phyloP scores from a whole-genome alignment of 64 coral and sea anemone genomes.

The Trachythela sp. region DNA sequence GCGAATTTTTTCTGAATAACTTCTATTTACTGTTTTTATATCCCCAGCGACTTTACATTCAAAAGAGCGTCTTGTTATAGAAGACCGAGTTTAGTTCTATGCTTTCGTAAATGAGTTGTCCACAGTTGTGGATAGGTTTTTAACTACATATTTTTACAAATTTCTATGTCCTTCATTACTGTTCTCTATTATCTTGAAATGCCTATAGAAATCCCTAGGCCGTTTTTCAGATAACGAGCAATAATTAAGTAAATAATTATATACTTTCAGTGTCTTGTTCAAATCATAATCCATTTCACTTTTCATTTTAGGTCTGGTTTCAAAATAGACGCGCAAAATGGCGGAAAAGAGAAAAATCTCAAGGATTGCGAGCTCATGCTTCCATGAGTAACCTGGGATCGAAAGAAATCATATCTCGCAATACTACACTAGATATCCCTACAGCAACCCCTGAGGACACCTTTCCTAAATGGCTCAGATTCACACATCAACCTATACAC shows the following conservation, averaged over 20 bases:
- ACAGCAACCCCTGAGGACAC: background rate
- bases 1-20: too few relatives aligned
- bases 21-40: too few relatives aligned
- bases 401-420: slow-evolving; percentile 4
- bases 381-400: slow-evolving; percentile 45
- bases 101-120: too few relatives aligned
- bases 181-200: too few relatives aligned
- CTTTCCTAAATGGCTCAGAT: slow-evolving; percentile 7
- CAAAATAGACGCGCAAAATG: slow-evolving; percentile 96
- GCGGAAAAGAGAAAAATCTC: slow-evolving; percentile 90
- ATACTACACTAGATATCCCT: background rate
- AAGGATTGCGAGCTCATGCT: slow-evolving; percentile 73
- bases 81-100: too few relatives aligned
- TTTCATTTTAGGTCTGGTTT: slow-evolving; percentile 83
- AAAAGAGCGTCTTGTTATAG: too few relatives aligned
- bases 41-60: too few relatives aligned
- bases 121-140: too few relatives aligned
- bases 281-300: background rate
- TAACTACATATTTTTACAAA: too few relatives aligned
- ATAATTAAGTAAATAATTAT: background rate
- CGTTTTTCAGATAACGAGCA: too few relatives aligned
- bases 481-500: background rate
- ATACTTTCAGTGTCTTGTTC: background rate
- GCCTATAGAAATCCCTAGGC: too few relatives aligned
- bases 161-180: too few relatives aligned